Evolutionary conservation across 2,797 vertebrate species (phyloP).

Genomic region (Rhodeus uyekii): DNA sequence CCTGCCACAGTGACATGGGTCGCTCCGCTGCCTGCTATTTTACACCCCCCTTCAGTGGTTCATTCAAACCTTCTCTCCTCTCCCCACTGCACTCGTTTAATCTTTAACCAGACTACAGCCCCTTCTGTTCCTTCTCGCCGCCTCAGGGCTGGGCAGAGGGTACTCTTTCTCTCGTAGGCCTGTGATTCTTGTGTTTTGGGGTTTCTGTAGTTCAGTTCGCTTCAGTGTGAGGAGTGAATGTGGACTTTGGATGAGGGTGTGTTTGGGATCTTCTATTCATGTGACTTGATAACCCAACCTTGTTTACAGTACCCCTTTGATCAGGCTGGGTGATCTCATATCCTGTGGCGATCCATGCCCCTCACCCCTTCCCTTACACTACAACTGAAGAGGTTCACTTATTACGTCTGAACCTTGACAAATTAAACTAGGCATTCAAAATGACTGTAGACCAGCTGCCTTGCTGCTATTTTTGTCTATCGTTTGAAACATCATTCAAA

Average conservation of each 20-base stretch:
- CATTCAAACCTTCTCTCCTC: constrained; percentile 50
- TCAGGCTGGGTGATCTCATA: constrained; percentile 53
- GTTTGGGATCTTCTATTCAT: constrained; percentile 30
- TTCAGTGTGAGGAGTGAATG: constrained; percentile 1
- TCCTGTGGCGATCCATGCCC: constrained; percentile 38
- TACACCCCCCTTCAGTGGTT: constrained; percentile 51
- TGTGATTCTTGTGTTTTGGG: constrained; percentile 9
- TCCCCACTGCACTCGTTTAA: constrained; percentile 51
- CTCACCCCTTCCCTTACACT: neutral
- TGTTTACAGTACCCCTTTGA: constrained; percentile 48
- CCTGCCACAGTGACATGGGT: constrained; percentile 62
- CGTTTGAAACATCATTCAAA: neutral
- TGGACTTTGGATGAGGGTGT: constrained; percentile 35
- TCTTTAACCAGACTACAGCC: constrained; percentile 56
- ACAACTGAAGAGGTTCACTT: constrained; percentile 23
- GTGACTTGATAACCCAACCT: constrained; percentile 59
- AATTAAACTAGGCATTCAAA: neutral
- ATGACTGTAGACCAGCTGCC: neutral
- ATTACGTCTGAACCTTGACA: neutral
- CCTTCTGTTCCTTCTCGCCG: constrained; percentile 44
- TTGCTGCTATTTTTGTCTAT: neutral
- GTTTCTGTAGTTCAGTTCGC: neutral
- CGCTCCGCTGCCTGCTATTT: constrained; percentile 52
- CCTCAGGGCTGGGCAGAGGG: constrained; percentile 60
- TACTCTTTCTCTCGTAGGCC: constrained; percentile 45